Base-by-base conservation (phyloP, 1,140 invertebrate genomes). In the Aphis gossypii region DNA sequence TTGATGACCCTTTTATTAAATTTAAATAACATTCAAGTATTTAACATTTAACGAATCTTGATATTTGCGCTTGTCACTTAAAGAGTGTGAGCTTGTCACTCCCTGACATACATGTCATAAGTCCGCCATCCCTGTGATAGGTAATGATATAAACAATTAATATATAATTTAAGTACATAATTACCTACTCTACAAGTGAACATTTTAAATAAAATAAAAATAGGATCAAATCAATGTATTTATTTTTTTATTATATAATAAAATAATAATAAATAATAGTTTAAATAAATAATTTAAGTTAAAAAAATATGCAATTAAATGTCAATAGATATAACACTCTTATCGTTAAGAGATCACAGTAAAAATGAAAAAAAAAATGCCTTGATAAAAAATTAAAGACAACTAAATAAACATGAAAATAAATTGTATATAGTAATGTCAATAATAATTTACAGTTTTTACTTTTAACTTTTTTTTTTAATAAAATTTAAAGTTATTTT, bases 311-410 rank as follows among this genome's bases (percentile, higher is more conserved):
- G 30, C n/a, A 44, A 90, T 90, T 11, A 18, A 90, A 90, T 90
- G 54, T 44, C 88, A 35, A 44, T 60, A 18, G 90, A 68, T 82
- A 92, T 92, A 46, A 92, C 68, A 46, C 90, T 91, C 46, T 68
- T 76, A 44, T 46, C 25, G 18, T 38, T n/a, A 83, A 83, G 90
- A 92, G 90, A 92, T 92, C 90, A 51, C 41, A 92, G 25, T 92
- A 41, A 18, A 83, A 92, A 92, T 35, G 48, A 92, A 92, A 82
- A 83, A 92, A 92, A 51, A 82, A 83, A 20, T 92, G 46, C 20
- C 35, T 92, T 41, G n/a, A 90, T 90, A 3, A 56, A 90, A 54
- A 90, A 14, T 60, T 56, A 90, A 60, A 90, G 20, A 60, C 88
- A 60, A 90, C 88, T 41, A 56, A 88, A 88, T 88, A 23, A 86